Evolutionary conservation across 2,113 vertebrate genomes (phyloP).

Genomic region (Clupea harengus): DNA sequence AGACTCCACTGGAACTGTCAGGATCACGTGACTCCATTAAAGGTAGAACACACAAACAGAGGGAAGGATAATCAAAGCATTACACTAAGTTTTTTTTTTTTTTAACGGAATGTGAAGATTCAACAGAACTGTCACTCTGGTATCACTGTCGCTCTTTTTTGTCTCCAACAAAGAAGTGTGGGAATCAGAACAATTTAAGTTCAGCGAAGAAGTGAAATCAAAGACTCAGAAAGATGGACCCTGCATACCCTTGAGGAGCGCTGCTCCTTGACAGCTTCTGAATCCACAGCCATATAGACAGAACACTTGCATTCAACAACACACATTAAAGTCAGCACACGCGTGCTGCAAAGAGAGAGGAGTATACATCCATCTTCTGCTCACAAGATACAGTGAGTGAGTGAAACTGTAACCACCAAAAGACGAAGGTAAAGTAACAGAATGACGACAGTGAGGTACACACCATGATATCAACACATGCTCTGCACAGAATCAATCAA

Average conservation of each 20-base stretch:
- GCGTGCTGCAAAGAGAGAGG: slow-evolving; percentile 3
- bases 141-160: background rate
- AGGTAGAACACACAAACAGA: slow-evolving; percentile 34
- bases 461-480: slow-evolving; percentile 51
- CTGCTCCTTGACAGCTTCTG: slow-evolving; percentile 9
- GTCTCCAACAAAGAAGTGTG: background rate
- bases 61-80: background rate
- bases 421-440: slow-evolving; percentile 47
- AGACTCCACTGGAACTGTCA: slow-evolving; percentile 53
- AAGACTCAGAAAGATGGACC: background rate
- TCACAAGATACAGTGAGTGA: slow-evolving; percentile 44
- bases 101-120: background rate
- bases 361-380: slow-evolving; percentile 35
- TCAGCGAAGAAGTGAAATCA: background rate
- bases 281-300: background rate
- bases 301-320: slow-evolving; percentile 29
- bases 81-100: background rate
- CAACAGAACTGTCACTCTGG: background rate
- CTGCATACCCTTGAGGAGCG: background rate
- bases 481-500: slow-evolving; percentile 46
- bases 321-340: slow-evolving; percentile 34
- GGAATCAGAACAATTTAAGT: background rate
- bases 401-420: slow-evolving; percentile 39
- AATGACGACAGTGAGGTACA: slow-evolving; percentile 29
- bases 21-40: slow-evolving; percentile 19